phyloP scores from a whole-genome alignment of 2,113 vertebrate genomes.

The Corapipo altera region DNA sequence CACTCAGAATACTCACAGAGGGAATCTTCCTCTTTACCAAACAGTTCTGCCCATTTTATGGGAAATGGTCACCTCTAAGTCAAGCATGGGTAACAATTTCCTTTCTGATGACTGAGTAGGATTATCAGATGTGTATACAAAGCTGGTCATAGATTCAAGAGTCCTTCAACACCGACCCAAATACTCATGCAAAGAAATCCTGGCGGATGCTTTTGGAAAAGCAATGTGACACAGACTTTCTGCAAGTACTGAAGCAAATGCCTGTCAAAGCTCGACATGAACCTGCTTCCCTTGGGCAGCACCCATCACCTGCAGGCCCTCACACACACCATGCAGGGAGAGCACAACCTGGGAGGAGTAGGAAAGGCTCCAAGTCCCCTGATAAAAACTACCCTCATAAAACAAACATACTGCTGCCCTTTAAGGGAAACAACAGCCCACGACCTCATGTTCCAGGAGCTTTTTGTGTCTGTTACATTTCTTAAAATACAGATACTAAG shows the following conservation, averaged over 20 bases:
- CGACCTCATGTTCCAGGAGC: background rate
- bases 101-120: background rate
- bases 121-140: background rate
- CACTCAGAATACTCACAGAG: background rate
- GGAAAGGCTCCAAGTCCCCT: background rate
- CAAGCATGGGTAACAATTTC: accelerated
- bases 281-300: background rate
- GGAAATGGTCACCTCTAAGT: background rate
- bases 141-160: background rate
- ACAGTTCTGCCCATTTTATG: background rate
- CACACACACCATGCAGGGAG: background rate
- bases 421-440: background rate
- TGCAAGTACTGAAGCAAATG: background rate
- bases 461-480: background rate
- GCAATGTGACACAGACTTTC: accelerated
- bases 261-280: background rate
- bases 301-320: background rate
- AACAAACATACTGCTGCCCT: slow-evolving; percentile 8
- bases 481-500: background rate
- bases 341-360: background rate
- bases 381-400: background rate
- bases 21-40: background rate
- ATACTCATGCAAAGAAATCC: background rate
- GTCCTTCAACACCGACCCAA: background rate
- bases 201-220: background rate